Evolutionary conservation across 2,797 vertebrate genomes (phyloP), one percentile per base, ranked within the genome.

Genomic region (Lepus oiostolus): DNA sequence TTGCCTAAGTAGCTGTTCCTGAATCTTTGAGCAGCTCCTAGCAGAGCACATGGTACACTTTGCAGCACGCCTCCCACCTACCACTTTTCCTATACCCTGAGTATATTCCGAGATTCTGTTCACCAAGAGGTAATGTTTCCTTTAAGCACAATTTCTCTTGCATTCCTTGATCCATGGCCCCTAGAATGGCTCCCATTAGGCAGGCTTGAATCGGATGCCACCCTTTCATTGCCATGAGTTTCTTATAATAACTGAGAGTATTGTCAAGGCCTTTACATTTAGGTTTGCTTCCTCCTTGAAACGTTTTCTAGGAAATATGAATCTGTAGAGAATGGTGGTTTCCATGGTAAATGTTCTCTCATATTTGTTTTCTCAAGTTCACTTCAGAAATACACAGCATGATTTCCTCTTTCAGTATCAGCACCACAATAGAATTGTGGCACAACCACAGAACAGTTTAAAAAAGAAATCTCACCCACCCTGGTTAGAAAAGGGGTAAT

Each of bases 311-410:
- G 67, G 87, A 91, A 95, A 94, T 95, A 94, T 50, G 80, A 30
- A 95, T 94, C 38, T 94, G 74, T 47, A 84, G 79, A 92, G 93
- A 95, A 96, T 94, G 79, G 85, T 94, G 94, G 95, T 96, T 97
- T 96, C 94, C 88, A 93, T 91, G 96, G 95, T 77, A 95, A 97
- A 90, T 94, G 54, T 90, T 96, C 83, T 65, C 50, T 90, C 76
- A 77, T 90, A 94, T 94, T 93, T 96, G 63, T 96, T 97, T 97
- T 90, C 32, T 90, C 85, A 93, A 81, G 80, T 94, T 94, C 70
- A 94, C 67, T 94, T 96, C 11, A 32, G 90, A 95, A 71, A 93
- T 93, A 91, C 75, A 91, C 91, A 96, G 95, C 85, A 80, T 96
- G 91, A 95, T 96, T 95, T 96, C 95, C 91, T 95, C 88, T 85